Percentiles rank a stretch among this genome's conserved stretches.
phyloP scores from a whole-genome alignment of 2,888 invertebrate genomes.

The Phaedon cochleariae region DNA sequence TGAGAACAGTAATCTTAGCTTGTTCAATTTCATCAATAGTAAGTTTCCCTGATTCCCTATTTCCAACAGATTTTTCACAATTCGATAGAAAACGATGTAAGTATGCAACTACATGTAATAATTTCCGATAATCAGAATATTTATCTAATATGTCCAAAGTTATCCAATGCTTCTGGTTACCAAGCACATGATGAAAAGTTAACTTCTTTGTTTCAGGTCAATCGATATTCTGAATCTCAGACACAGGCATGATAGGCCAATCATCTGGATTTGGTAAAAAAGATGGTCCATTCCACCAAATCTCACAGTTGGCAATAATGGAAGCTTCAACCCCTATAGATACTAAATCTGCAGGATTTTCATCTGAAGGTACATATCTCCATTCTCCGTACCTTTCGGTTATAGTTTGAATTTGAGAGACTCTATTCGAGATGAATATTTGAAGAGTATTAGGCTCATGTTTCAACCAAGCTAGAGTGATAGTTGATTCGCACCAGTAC shows the following conservation, averaged over 20 bases:
- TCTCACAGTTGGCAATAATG: neutral
- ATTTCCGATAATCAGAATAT: constrained; percentile 8
- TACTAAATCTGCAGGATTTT: constrained; percentile 23
- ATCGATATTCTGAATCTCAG: neutral
- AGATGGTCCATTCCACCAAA: constrained; percentile 9
- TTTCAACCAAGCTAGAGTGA: constrained; percentile 14
- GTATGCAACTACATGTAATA: constrained; percentile 4
- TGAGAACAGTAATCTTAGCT: neutral
- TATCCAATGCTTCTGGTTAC: neutral
- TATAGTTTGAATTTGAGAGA: neutral
- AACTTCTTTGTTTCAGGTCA: constrained; percentile 6
- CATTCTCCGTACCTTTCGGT: constrained; percentile 6
- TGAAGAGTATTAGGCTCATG: neutral
- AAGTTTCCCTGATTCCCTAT: neutral
- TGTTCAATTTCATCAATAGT: neutral
- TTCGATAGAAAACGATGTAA: constrained; percentile 1
- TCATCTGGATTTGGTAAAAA: constrained; percentile 2
- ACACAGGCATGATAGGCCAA: neutral
- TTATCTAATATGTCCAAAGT: neutral
- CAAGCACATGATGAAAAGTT: neutral
- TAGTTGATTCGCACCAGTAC: constrained; percentile 16
- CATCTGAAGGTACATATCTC: constrained; percentile 19
- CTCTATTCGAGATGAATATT: constrained; percentile 21
- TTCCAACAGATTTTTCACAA: neutral
- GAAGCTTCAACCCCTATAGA: neutral